These are phyloP conservation scores for Halocynthia roretzi DNA, from an alignment of 23 tunicate species.

Conservation along the genomic window DNA sequence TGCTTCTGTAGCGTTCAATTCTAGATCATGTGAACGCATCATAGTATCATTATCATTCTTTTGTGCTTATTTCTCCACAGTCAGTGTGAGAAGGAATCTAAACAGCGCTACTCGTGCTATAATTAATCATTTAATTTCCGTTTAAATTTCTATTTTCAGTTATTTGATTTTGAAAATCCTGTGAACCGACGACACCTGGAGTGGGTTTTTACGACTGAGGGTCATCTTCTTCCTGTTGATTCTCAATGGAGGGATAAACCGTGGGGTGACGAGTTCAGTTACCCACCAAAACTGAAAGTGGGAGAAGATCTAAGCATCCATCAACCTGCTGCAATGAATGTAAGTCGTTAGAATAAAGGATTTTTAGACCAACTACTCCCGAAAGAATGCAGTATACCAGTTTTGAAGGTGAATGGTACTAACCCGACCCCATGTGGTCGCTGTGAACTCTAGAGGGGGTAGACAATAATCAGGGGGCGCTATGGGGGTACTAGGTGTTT, in stretches of 20 bases:
- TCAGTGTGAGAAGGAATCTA: background rate
- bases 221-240: constrained; percentile 67
- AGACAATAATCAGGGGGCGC: background rate
- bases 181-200: constrained; percentile 53
- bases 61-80: background rate
- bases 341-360: background rate
- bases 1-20: too few relatives aligned
- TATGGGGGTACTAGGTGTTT: background rate
- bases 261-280: constrained; percentile 59
- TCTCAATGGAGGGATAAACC: constrained; percentile 29
- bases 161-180: constrained; percentile 92
- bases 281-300: background rate
- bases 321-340: constrained; percentile 2
- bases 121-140: too few relatives aligned
- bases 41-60: background rate
- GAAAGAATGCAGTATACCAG: too few relatives aligned
- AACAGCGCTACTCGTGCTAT: too few relatives aligned
- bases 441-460: background rate
- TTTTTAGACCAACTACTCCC: too few relatives aligned
- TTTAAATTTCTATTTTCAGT: constrained; percentile 14
- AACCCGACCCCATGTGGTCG: background rate
- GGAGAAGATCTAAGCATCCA: background rate
- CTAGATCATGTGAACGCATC: too few relatives aligned
- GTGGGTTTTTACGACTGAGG: constrained; percentile 91
- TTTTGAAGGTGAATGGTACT: background rate